Base-by-base conservation (phyloP, 2,888 invertebrate species). In the Leptinotarsa juncta region DNA sequence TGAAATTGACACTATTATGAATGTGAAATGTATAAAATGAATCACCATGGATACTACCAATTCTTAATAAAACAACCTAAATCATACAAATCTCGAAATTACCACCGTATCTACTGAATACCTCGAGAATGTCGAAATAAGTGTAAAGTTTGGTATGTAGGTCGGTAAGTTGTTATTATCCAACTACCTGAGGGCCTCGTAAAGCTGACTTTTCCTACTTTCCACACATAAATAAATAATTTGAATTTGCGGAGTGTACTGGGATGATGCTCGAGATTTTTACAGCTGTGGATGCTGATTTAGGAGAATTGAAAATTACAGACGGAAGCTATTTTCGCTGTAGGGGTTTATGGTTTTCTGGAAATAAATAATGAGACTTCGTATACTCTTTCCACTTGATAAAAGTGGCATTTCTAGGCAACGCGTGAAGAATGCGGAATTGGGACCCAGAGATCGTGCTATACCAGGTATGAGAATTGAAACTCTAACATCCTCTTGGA, bases 151-250 rank as follows among this genome's bases (percentile, higher is more conserved):
- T 55, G 15, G 68, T 55, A 68, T 48, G 53, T 55, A 68, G 68
- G 68, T 68, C 68, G 42, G 53, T 32, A n/a, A 68, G 18, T 16
- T 55, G 68, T 55, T 48, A 55, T 68, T 55, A 68, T 68, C 55
- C 68, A 68, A 55, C 55, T 68, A 55, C 68, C 53, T 68, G 15
- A 42, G 68, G 55, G 55, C 18, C 53, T 55, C 55, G 18, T 68
- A 18, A 68, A 68, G 42, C 53, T 55, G 68, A 68, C 12, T 55
- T 67, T 68, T 68, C 26, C 67, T 55, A 68, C 53, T 32, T 68
- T 55, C 42, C 68, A 20, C 67, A 42, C 60, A 62, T 74, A 74
- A 71, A 74, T 74, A 74, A 71, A 74, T 74, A 74, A 74, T 74
- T 74, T 66, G 71, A 65, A 74, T 71, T 68, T 55, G 65, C 49